Evolutionary conservation across 2,888 invertebrate genomes (phyloP).

Genomic region (Epirrhoe tristata): DNA sequence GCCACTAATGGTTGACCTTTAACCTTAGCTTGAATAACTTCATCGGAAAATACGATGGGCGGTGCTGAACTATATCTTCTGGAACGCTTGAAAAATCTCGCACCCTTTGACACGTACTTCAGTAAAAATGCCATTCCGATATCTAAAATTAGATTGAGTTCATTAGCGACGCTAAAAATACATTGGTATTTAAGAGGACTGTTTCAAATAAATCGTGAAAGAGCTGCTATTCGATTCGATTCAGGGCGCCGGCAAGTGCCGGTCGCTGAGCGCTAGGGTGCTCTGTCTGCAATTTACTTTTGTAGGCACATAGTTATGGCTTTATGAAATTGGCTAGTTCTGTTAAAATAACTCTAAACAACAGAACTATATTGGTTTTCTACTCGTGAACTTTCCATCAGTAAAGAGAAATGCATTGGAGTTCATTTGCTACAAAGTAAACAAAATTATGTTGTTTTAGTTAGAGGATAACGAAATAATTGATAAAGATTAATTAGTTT

Average conservation of each 20-base stretch:
- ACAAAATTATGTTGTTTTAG: no score
- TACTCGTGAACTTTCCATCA: slow-evolving; percentile 3
- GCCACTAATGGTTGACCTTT: slow-evolving; percentile 92
- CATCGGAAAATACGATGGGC: slow-evolving; percentile 80
- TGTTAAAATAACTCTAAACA: slow-evolving; percentile 28
- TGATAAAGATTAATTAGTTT: no score
- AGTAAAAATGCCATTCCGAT: slow-evolving; percentile 65
- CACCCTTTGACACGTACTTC: slow-evolving; percentile 52
- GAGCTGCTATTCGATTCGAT: slow-evolving; percentile 43
- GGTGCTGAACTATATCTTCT: slow-evolving; percentile 54
- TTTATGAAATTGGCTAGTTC: slow-evolving; percentile 38
- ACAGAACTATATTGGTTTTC: slow-evolving; percentile 20
- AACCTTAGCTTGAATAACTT: slow-evolving; percentile 88
- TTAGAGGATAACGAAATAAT: no score
- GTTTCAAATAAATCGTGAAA: slow-evolving; percentile 43
- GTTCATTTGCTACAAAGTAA: no score
- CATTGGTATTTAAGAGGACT: slow-evolving; percentile 44
- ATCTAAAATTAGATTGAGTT: slow-evolving; percentile 56
- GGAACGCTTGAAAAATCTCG: slow-evolving; percentile 48
- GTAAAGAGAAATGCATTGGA: background rate
- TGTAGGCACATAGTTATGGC: slow-evolving; percentile 33
- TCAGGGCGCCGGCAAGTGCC: background rate
- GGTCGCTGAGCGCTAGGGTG: background rate
- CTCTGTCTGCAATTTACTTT: slow-evolving; percentile 43
- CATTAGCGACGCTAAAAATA: slow-evolving; percentile 53